Base-by-base conservation (phyloP, 2,797 vertebrate species). In the Pelodytes ibericus region DNA sequence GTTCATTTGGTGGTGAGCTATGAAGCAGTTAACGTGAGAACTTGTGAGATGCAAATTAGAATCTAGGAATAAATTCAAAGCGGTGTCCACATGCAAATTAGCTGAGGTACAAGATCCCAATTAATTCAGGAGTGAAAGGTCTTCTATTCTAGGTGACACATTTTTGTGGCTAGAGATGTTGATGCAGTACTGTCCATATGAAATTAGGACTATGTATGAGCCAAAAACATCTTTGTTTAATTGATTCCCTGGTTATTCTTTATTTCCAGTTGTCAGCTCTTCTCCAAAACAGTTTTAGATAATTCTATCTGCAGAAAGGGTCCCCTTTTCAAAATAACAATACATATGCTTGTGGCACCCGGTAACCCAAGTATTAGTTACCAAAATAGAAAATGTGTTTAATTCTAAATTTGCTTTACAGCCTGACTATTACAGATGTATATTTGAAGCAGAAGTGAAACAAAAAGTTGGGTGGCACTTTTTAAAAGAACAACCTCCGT, bases 171-270 rank as follows among this genome's bases (percentile, higher is more conserved):
- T 65, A 11, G 24, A 41, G 30, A 65, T 66, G 47, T 66, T 29
- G 25, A 56, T 31, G 44, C 70, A 7, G 39, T 62, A 33, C 15
- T 53, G 59, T 51, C 70, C 72, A 58, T 29, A 31, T 30, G 33
- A 30, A 44, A 66, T 74, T 74, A 59, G 15, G 51, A 66, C 31
- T 72, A 72, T 72, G 39, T 30, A 72, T 62, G 9, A 63, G 30
- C 26, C 51, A 47, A 51, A 58, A n/a, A 53, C 49, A 13, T 53
- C 49, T 24, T 1, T 53, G 49, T 27, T 58, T 58, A 29, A 58
- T 27, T 26, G 49, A 53, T 20, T 53, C 49, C 20, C n/a, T 16
- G 49, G 2, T 53, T 53, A 53, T 4, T 7, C 11, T 36, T 36
- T 36, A 11, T 36, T 36, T 1, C 1, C 5, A 36, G 33, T 36